A percentile compares a stretch with the other conserved stretches of the same genome.
These are phyloP conservation scores for Patella pellucida DNA, from an alignment of 2,888 invertebrate species.

Conservation along the genomic window DNA sequence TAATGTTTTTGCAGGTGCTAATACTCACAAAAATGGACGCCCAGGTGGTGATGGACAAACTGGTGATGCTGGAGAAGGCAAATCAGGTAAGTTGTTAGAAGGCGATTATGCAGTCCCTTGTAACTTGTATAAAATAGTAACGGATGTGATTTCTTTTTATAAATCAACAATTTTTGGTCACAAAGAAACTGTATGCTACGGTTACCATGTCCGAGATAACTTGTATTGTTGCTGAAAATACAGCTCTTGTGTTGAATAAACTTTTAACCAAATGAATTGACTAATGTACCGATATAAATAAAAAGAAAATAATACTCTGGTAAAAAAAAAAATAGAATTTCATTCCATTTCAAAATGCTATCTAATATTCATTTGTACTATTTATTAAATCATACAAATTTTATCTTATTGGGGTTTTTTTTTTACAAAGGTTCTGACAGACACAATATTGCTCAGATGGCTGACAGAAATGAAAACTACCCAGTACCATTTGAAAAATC, in stretches of 20 bases:
- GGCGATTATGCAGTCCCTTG: not conserved
- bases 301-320: too few species aligned
- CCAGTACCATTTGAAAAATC: conserved; percentile 64
- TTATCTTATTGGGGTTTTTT: not conserved
- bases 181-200: too few species aligned
- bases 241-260: too few species aligned
- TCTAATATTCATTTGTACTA: too few species aligned
- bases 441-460: conserved; percentile 64
- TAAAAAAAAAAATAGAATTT: too few species aligned
- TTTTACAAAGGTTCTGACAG: conserved; percentile 64
- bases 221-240: too few species aligned
- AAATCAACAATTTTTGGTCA: too few species aligned
- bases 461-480: conserved; percentile 60
- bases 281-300: too few species aligned
- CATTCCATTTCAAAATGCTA: too few species aligned
- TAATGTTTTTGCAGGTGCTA: conserved; percentile 59
- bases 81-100: conserved; percentile 46
- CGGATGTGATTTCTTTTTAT: not conserved
- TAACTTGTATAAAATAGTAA: not conserved
- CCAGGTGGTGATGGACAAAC: conserved; percentile 68
- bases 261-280: too few species aligned
- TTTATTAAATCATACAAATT: too few species aligned
- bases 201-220: too few species aligned
- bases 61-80: conserved; percentile 68
- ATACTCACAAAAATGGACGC: conserved; percentile 67